Evolutionary conservation across 2,113 vertebrate genomes (phyloP).

Genomic region (Haplochromis vanheusdeni): DNA sequence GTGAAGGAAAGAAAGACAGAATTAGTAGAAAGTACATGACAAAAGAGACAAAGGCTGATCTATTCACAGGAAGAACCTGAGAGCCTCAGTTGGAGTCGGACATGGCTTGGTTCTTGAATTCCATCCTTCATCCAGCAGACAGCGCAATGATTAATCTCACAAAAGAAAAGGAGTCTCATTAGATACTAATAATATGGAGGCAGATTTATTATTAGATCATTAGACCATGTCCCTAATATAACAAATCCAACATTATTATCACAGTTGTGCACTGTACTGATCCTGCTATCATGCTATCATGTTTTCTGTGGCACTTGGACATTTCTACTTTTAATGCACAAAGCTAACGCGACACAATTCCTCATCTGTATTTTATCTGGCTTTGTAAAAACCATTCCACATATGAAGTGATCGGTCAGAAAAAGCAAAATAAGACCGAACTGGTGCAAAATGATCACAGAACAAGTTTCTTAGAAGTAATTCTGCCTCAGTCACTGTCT

Average conservation of each 20-base stretch:
- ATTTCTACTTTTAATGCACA: neutral
- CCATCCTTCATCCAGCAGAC: neutral
- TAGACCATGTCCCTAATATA: neutral
- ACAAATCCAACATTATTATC: neutral
- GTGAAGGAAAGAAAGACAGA: neutral
- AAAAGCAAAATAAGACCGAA: neutral
- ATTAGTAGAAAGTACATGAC: neutral
- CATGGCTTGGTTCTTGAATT: neutral
- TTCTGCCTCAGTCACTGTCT: fast-evolving
- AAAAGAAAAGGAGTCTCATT: neutral
- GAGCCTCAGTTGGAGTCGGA: neutral
- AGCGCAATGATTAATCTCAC: neutral
- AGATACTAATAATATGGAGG: neutral
- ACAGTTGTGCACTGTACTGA: neutral
- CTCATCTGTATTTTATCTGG: neutral
- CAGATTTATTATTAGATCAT: neutral
- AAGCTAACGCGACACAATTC: neutral
- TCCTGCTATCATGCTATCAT: fast-evolving
- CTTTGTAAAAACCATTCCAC: fast-evolving
- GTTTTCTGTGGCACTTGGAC: neutral
- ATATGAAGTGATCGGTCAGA: neutral
- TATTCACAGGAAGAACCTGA: neutral
- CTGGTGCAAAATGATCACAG: neutral
- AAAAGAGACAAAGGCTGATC: neutral
- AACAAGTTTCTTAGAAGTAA: neutral